Conservation (phyloP, 2,797 vertebrate species). For the Anisognathus igniventris region DNA sequence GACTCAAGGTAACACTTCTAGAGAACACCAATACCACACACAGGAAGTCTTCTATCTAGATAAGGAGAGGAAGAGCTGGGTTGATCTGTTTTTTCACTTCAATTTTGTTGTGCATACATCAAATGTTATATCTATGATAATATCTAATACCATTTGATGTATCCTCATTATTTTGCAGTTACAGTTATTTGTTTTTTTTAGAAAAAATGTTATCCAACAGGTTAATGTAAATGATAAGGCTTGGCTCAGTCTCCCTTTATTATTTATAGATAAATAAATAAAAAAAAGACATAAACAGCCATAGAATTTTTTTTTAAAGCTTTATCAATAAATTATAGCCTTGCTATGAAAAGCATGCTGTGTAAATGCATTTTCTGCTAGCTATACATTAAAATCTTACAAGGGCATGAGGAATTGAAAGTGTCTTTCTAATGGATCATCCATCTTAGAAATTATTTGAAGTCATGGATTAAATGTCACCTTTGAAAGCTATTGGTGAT, state of each 20-base stretch:
- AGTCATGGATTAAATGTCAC: slow-evolving; percentile 75
- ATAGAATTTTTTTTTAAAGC: not conserved
- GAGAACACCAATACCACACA: not conserved
- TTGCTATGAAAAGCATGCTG: slow-evolving; percentile 42
- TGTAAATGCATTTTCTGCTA: slow-evolving; percentile 63
- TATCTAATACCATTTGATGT: not conserved
- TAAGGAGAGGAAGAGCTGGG: not conserved
- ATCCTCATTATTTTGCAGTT: not conserved
- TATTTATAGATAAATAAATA: slow-evolving; percentile 52
- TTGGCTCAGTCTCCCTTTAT: not conserved
- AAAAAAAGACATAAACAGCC: slow-evolving; percentile 12
- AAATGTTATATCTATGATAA: not conserved
- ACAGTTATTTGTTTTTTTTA: not conserved
- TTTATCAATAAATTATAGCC: slow-evolving; percentile 72
- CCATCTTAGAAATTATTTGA: slow-evolving; percentile 75
- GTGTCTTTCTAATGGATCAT: slow-evolving; percentile 74
- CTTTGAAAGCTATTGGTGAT: slow-evolving; percentile 73
- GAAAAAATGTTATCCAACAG: not conserved
- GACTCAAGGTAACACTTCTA: not conserved
- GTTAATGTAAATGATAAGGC: not conserved
- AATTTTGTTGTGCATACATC: not conserved
- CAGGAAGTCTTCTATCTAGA: not conserved
- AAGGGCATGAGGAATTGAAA: slow-evolving; percentile 71
- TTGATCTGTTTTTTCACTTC: not conserved
- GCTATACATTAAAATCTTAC: slow-evolving; percentile 61